A percentile compares a stretch with the other conserved stretches of the same genome.
phyloP scores from a whole-genome alignment of 2,113 vertebrate species.

The Myanophis thanlyinensis region DNA sequence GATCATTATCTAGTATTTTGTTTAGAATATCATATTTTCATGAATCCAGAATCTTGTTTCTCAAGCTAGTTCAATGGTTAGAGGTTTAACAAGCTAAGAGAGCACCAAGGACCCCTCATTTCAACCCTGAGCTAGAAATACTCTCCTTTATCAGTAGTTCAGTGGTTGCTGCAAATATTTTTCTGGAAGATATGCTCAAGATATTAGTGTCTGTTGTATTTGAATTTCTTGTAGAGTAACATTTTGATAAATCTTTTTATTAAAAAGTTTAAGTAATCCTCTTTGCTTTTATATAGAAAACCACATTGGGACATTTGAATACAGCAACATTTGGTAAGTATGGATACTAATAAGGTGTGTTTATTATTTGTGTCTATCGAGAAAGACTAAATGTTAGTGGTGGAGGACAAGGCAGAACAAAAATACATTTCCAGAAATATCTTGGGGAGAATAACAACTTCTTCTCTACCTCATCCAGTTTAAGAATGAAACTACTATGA shows the following conservation, averaged over 20 bases:
- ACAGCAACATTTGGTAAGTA: constrained; percentile 6
- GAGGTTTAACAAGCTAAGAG: too few species aligned
- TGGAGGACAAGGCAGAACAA: not conserved
- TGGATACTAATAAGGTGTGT: not conserved
- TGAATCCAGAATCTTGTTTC: not conserved
- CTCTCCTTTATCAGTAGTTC: too few species aligned
- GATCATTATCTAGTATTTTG: not conserved
- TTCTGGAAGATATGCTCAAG: not conserved
- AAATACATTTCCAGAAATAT: not conserved
- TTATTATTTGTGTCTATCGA: not conserved
- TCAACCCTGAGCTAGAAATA: too few species aligned
- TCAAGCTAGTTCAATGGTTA: not conserved
- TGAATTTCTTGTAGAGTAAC: not conserved
- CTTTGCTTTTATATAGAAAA: not conserved
- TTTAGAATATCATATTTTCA: not conserved
- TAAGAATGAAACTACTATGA: not conserved
- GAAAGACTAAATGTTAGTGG: not conserved
- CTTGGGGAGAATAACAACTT: not conserved
- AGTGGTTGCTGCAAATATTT: not conserved
- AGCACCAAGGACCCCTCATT: too few species aligned
- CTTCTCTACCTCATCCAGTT: not conserved
- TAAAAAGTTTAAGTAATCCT: not conserved
- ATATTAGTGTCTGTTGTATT: not conserved
- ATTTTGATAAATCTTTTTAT: not conserved
- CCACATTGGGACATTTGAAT: not conserved